Evolutionary conservation across 2,888 invertebrate species (phyloP).

Genomic region (Dasysyrphus tricinctus): DNA sequence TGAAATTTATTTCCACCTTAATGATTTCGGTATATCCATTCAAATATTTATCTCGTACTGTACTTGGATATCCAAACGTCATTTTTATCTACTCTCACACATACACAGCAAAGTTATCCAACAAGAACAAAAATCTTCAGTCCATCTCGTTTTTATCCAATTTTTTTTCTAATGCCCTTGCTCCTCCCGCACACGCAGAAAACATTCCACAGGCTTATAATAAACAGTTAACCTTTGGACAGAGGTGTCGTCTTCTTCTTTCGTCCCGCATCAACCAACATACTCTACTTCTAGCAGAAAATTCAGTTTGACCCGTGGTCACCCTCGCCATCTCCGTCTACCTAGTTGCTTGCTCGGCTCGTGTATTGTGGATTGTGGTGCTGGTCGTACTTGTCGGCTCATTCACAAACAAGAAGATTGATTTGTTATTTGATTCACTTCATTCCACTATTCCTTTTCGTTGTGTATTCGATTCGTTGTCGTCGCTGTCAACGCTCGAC

Average conservation of each 20-base stretch:
- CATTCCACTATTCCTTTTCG: not conserved
- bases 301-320: constrained; percentile 37
- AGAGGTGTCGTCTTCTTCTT: constrained; percentile 62
- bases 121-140: constrained; percentile 2
- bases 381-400: constrained; percentile 17
- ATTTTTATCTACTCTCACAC: constrained; percentile 5
- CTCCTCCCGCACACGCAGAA: constrained; percentile 31
- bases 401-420: constrained; percentile 26
- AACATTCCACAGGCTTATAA: constrained; percentile 54
- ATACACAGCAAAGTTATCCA: constrained; percentile 1
- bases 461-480: constrained; percentile 42
- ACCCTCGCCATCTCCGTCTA: not conserved
- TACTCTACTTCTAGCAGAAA: not conserved
- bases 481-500: constrained; percentile 32
- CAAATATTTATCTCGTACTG: constrained; percentile 11
- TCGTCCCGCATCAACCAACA: constrained; percentile 25
- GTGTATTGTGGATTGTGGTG: not conserved
- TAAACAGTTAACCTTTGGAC: constrained; percentile 70
- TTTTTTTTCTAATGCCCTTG: constrained; percentile 9
- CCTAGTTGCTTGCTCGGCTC: not conserved
- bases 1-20: not conserved
- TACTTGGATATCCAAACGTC: constrained; percentile 52
- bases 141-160: constrained; percentile 53
- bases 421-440: constrained; percentile 28
- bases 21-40: not conserved